Evolutionary conservation across 2,113 vertebrate genomes (phyloP).

Genomic region (Triplophysa siluroides): DNA sequence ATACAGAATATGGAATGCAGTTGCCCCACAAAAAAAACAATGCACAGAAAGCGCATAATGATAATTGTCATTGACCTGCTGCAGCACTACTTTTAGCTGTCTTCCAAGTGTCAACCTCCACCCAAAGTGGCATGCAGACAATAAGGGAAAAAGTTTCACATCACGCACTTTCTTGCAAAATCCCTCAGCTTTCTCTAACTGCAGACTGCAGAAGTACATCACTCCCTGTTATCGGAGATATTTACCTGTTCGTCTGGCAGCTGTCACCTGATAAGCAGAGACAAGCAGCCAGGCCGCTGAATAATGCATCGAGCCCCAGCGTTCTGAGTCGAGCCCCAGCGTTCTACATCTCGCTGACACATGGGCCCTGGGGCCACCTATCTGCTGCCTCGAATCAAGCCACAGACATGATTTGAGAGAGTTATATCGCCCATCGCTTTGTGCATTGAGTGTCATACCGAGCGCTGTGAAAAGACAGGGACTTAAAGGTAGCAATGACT

Average conservation of each 20-base stretch:
- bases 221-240: slow-evolving; percentile 42
- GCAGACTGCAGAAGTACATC: background rate
- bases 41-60: too few relatives aligned
- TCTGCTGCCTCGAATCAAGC: background rate
- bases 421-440: background rate
- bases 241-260: slow-evolving; percentile 37
- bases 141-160: background rate
- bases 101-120: background rate
- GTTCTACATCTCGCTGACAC: slow-evolving; percentile 17
- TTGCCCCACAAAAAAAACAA: too few relatives aligned
- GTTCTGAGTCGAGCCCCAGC: slow-evolving; percentile 6
- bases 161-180: background rate
- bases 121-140: background rate
- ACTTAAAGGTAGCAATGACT: background rate
- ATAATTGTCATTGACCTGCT: too few relatives aligned
- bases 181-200: slow-evolving; percentile 2
- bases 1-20: too few relatives aligned
- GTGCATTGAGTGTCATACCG: slow-evolving; percentile 2
- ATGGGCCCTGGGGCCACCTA: slow-evolving; percentile 4
- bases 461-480: background rate
- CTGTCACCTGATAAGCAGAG: slow-evolving; percentile 35
- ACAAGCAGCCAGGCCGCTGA: slow-evolving; percentile 36
- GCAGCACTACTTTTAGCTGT: too few relatives aligned
- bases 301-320: slow-evolving; percentile 51
- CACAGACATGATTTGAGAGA: background rate